Conservation (phyloP, 2,888 invertebrate species). For the Ormyrus pomaceus region DNA sequence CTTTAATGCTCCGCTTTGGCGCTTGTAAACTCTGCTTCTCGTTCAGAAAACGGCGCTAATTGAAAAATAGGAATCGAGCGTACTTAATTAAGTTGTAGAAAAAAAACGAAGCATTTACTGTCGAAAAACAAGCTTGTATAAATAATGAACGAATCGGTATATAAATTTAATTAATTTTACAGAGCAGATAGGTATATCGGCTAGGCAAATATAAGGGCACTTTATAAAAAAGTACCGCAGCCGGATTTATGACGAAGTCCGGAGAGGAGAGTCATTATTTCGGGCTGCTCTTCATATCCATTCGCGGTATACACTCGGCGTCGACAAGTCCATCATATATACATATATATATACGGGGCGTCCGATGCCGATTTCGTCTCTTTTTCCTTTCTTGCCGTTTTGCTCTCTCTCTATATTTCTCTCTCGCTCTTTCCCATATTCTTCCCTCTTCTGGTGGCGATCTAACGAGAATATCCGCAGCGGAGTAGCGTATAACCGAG, state of each 20-base stretch:
- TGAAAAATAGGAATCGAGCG: too few species aligned
- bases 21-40: too few species aligned
- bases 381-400: constrained; percentile 47
- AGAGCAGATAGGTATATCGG: background rate
- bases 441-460: constrained; percentile 46
- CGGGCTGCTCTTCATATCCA: constrained; percentile 62
- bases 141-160: too few species aligned
- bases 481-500: constrained; percentile 42
- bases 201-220: background rate
- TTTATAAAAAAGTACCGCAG: background rate
- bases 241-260: constrained; percentile 57
- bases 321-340: constrained; percentile 38
- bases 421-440: background rate
- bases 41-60: too few species aligned
- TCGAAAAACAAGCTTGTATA: too few species aligned
- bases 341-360: background rate
- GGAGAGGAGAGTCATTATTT: constrained; percentile 72
- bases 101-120: too few species aligned
- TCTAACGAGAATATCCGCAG: constrained; percentile 56
- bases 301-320: constrained; percentile 47
- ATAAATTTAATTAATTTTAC: too few species aligned
- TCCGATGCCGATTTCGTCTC: constrained; percentile 54
- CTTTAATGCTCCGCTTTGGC: too few species aligned
- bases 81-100: too few species aligned
- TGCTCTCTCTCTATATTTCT: constrained; percentile 31